Evolutionary conservation across 2,888 invertebrate species (phyloP), one percentile per base, ranked within the genome.

Genomic region (Lamellibrachia satsuma): DNA sequence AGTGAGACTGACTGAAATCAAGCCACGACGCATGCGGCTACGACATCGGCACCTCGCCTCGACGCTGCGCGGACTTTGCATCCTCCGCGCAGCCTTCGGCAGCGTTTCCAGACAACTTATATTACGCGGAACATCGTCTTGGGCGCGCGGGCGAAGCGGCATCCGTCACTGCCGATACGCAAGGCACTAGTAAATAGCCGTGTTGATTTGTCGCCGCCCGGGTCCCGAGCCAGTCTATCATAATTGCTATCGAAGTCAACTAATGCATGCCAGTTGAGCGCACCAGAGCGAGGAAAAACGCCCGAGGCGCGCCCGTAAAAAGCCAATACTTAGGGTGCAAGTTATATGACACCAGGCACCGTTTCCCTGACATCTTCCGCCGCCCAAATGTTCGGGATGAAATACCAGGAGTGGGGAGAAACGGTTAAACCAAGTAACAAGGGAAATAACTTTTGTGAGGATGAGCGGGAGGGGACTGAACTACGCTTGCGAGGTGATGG

Each of bases 271-370:
- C 75, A 75, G 75, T 75, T 75, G 75, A 75, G 75, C 75, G 75
- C 75, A 75, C 75, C 75, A 75, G 75, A 75, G 75, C 75, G n/a
- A 15, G 75, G 75, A 75, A 15, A 22, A 75, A 22, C 15, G 75
- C 75, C 75, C 15, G 75, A 75, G 75, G 75, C 75, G 75, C 75
- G 75, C 75, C 75, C 75, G n/a, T 75, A 75, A 75, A 75, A 75
- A 75, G 75, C 22, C 75, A n/a, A 75, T 75, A 75, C 75, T 75
- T 75, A 75, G 75, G 75, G 75, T 75, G 75, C 75, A 75, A 75
- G 75, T 75, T 75, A 75, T 75, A 75, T 22, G 75, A 75, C 75
- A 75, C n/a, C 75, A 3, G 22, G 22, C 22, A 75, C n/a, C 75
- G 39, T 75, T 75, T 75, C 75, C 75, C 75, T 4, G 22, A 75